A percentile compares a stretch with the other conserved stretches of the same genome.
These are phyloP conservation scores for Aeoliscus strigatus DNA, from an alignment of 2,797 vertebrate species.

Conservation along the genomic window DNA sequence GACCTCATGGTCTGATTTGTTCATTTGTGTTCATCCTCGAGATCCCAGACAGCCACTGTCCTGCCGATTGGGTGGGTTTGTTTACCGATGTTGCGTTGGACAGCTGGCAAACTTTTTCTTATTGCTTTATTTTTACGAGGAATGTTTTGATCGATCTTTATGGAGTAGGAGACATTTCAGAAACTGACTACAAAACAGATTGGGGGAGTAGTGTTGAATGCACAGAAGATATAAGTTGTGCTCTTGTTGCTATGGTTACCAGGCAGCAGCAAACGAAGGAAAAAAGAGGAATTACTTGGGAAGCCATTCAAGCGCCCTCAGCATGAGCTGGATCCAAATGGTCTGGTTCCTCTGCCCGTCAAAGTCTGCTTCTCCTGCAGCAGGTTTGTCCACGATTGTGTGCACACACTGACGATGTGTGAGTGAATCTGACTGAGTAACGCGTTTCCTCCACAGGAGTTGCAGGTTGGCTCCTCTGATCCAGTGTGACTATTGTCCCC, in stretches of 20 bases:
- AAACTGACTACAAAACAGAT: too few species aligned
- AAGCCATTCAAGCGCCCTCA: slow-evolving; percentile 92
- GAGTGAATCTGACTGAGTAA: background rate
- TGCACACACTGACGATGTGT: background rate
- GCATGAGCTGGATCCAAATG: slow-evolving; percentile 93
- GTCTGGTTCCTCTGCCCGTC: slow-evolving; percentile 91
- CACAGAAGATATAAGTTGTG: too few species aligned
- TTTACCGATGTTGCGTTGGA: too few species aligned
- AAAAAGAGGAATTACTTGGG: slow-evolving; percentile 91
- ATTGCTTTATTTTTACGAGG: too few species aligned
- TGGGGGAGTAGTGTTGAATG: too few species aligned
- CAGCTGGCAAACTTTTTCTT: too few species aligned
- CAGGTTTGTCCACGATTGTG: slow-evolving; percentile 79
- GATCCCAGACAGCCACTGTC: too few species aligned
- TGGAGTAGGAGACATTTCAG: too few species aligned
- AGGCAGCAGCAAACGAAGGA: slow-evolving; percentile 96
- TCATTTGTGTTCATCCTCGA: too few species aligned
- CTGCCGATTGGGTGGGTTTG: too few species aligned
- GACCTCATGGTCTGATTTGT: too few species aligned
- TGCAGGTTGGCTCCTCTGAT: slow-evolving; percentile 94
- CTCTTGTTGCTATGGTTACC: slow-evolving; percentile 17
- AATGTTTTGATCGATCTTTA: too few species aligned
- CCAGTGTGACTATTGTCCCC: slow-evolving; percentile 97
- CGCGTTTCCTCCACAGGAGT: slow-evolving; percentile 89
- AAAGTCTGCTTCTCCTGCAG: slow-evolving; percentile 95